Base-by-base conservation (phyloP, 2,113 vertebrate genomes). In the Noturus placidus region DNA sequence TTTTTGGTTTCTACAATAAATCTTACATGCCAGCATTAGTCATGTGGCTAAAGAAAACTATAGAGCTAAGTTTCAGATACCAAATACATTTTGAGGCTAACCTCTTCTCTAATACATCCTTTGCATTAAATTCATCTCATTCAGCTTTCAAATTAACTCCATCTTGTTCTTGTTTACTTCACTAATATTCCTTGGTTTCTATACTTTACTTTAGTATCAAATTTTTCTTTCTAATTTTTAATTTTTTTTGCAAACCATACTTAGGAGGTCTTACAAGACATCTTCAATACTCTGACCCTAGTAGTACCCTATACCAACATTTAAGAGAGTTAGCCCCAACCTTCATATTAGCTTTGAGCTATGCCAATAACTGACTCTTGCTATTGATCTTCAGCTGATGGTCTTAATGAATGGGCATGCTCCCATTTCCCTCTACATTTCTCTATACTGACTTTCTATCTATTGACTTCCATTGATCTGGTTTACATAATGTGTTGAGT, bases 361-460 rank as follows among this genome's bases (percentile, higher is more conserved):
- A 87, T 30, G 25, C 79, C 86, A 82, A 25, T 46, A 27, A 67
- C n/a, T 46, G 30, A 65, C 57, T 35, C 22, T 35, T 46, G 38
- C 42, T 63, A 87, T 83, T 74, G 80, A 83, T 76, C 69, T 83
- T 63, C 42, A 77, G 52, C 56, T 61, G 67, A 56, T 33, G 79
- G 57, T 87, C 65, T 59, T 77, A 87, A 76, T 80, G 56, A 83
- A 87, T 20, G 67, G 38, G 63, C 80, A 76, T 63, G 86, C 78
- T 76, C 61, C 56, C 80, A 65, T 87, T 83, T 87, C 69, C 19
- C 80, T 87, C n/a, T 38, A 25, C 80, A 65, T 83, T 83, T 87
- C 69, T 27, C 80, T 87, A 20, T 54, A 17, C 67, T 83, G 80
- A 61, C 86, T 46, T 46, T 46, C 6, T 46, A 52, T 59, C 20